Base-by-base conservation (phyloP, 2,888 invertebrate genomes). In the Pelosia muscerda region DNA sequence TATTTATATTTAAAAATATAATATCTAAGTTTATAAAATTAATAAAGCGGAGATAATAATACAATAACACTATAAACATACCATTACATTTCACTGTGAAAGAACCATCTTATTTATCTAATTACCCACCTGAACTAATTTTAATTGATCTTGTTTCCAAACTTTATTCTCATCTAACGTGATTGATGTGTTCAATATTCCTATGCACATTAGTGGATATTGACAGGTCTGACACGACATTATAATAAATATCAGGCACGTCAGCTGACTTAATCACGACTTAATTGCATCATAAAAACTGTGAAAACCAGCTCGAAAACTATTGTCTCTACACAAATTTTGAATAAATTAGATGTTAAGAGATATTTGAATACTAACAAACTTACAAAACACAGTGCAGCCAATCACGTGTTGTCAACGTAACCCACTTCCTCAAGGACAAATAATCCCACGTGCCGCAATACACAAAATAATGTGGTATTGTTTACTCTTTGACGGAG, bases 401-500 rank as follows among this genome's bases (percentile, higher is more conserved):
- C 10, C 13, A 38, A 4, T 38, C 38, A 13, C 38, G 15, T 34
- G 34, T 38, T 38, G 4, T 38, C 38, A 15, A 38, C 15, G 8
- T 38, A 38, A 9, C 19, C 19, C 19, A 19, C 42, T 42, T n/a
- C 4, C 49, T 49, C n/a, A n/a, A n/a, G 19, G n/a, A 8, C 49
- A n/a, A 49, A 49, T n/a, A n/a, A 49, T n/a, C 49, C 49, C n/a
- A 49, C n/a, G 49, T 19, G 8, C n/a, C n/a, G n/a, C n/a, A 49
- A n/a, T n/a, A 49, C n/a, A 49, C 49, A 49, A 49, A 49, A 49
- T 49, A 49, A n/a, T 49, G n/a, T n/a, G n/a, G n/a, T n/a, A n/a
- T n/a, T n/a, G n/a, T n/a, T n/a, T n/a, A n/a, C n/a, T n/a, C n/a
- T n/a, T n/a, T n/a, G n/a, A n/a, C n/a, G n/a, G n/a, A n/a, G n/a